phyloP scores from a whole-genome alignment of 1,140 invertebrate genomes.

The Procambarus clarkii region DNA sequence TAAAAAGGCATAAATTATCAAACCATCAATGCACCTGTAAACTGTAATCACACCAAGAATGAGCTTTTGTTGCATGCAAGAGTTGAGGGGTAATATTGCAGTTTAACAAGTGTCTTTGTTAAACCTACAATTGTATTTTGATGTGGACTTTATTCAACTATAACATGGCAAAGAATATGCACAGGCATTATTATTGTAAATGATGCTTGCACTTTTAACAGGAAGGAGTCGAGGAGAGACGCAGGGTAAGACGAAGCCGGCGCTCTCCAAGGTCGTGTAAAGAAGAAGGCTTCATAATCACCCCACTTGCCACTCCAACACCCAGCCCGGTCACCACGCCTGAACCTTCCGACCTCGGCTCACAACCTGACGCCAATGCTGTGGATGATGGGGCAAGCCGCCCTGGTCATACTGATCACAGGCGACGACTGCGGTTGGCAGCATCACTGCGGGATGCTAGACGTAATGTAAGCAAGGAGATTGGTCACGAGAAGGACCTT shows the following conservation, averaged over 20 bases:
- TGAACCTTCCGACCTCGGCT: constrained; percentile 31
- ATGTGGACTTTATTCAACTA: no score
- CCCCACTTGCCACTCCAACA: constrained; percentile 16
- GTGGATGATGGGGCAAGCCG: not conserved
- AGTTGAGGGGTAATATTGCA: no score
- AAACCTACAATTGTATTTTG: no score
- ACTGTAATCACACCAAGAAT: no score
- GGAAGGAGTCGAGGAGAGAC: constrained; percentile 42
- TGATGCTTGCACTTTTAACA: not conserved
- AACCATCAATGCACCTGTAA: no score
- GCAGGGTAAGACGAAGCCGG: constrained; percentile 23
- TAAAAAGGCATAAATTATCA: no score
- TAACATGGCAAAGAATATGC: no score
- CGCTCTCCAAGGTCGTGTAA: not conserved
- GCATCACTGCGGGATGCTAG: constrained; percentile 11
- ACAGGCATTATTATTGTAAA: no score
- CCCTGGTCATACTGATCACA: constrained; percentile 37
- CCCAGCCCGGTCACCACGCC: constrained; percentile 49
- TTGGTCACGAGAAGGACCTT: not conserved
- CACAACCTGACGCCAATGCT: constrained; percentile 26
- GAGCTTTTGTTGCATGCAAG: no score
- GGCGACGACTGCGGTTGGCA: constrained; percentile 18
- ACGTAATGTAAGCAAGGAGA: constrained; percentile 1
- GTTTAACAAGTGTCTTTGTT: no score
- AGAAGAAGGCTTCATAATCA: constrained; percentile 21